Evolutionary conservation across 2,113 vertebrate species (phyloP).

Genomic region (Colossoma macropomum): DNA sequence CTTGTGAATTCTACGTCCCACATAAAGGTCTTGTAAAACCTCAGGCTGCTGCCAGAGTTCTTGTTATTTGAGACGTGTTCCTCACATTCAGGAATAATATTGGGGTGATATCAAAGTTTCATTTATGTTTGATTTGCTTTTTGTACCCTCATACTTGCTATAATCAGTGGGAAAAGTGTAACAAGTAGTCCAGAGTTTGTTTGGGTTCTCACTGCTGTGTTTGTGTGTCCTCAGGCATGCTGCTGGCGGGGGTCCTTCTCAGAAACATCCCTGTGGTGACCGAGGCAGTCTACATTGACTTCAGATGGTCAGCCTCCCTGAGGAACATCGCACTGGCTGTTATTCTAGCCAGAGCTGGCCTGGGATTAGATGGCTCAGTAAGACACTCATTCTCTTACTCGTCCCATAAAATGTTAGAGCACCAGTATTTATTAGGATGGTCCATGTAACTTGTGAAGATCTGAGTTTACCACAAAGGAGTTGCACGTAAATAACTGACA

Average conservation of each 20-base stretch:
- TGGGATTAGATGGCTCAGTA: conserved; percentile 76
- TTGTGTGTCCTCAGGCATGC: conserved; percentile 83
- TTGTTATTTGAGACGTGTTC: background rate
- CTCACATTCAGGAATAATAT: background rate
- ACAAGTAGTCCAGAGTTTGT: background rate
- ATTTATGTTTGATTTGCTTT: background rate
- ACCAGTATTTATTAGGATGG: no score
- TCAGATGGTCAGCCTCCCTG: conserved; percentile 86
- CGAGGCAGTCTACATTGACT: conserved; percentile 78
- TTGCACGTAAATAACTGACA: no score
- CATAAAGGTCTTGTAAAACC: background rate
- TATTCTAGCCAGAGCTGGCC: conserved; percentile 88
- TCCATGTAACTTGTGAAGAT: no score
- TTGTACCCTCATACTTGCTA: no score
- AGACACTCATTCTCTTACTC: background rate
- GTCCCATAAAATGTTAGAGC: no score
- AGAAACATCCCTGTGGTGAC: conserved; percentile 86
- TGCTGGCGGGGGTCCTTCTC: conserved; percentile 91
- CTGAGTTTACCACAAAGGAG: no score
- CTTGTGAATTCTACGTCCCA: background rate
- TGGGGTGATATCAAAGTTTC: background rate
- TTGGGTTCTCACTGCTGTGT: conserved; percentile 13
- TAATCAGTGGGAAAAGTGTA: conserved; percentile 10
- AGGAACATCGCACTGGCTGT: conserved; percentile 91
- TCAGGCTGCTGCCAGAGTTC: background rate